These are phyloP conservation scores for Hemithea aestivaria DNA, from an alignment of 2,888 invertebrate species.

Conservation along the genomic window DNA sequence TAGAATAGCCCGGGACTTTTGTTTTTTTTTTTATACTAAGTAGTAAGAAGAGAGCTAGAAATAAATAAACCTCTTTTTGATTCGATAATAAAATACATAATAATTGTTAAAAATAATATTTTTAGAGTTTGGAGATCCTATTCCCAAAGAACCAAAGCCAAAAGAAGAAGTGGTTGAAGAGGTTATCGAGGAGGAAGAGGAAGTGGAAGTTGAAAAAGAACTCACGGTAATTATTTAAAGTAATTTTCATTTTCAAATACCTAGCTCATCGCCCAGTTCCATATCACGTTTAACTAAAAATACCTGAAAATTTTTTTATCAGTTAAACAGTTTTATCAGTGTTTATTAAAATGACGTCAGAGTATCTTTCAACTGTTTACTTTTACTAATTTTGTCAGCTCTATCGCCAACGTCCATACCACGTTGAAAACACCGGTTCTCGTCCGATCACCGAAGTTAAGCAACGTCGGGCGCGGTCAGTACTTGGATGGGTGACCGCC, in stretches of 20 bases:
- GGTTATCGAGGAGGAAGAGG: constrained; percentile 46
- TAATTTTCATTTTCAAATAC: too few species aligned
- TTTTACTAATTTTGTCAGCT: not conserved
- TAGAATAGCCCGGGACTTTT: too few species aligned
- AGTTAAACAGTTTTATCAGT: too few species aligned
- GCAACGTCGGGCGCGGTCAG: constrained; percentile 69
- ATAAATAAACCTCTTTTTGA: too few species aligned
- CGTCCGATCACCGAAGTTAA: constrained; percentile 73
- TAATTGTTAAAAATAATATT: not conserved
- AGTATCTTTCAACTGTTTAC: too few species aligned
- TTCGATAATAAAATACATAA: not conserved
- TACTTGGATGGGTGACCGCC: constrained; percentile 59
- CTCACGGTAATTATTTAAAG: constrained; percentile 55
- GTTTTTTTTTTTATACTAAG: too few species aligned
- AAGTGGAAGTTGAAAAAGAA: constrained; percentile 51
- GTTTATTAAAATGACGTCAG: too few species aligned
- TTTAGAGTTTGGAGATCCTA: constrained; percentile 42
- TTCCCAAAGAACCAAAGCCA: constrained; percentile 23
- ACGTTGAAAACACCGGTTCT: constrained; percentile 41
- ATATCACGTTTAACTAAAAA: too few species aligned
- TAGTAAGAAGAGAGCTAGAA: too few species aligned
- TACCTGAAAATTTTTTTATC: too few species aligned
- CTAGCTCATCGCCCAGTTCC: too few species aligned
- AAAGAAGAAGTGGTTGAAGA: constrained; percentile 29
- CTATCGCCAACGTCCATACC: constrained; percentile 10